Evolutionary conservation across 2,113 vertebrate species (phyloP).

Genomic region (Petrocephalus microphthalmus): DNA sequence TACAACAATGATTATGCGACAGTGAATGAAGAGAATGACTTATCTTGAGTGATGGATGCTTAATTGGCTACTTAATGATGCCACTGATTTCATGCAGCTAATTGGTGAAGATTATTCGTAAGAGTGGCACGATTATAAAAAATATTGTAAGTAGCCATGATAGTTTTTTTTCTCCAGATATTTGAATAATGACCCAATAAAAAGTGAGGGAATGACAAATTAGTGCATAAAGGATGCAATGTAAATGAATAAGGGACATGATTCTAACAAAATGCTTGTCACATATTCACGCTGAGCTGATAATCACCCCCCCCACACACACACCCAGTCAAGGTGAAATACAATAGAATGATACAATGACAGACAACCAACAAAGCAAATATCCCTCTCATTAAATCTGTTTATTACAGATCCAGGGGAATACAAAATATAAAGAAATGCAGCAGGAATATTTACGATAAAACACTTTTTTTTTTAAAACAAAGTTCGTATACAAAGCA

Average conservation of each 20-base stretch:
- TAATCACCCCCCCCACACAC: background rate
- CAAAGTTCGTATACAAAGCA: constrained; percentile 14
- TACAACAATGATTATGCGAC: background rate
- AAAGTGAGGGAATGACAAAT: background rate
- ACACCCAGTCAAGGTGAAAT: background rate
- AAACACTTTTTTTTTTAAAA: constrained; percentile 7
- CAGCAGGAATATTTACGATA: background rate
- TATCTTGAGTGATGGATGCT: background rate
- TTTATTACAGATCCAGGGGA: constrained; percentile 18
- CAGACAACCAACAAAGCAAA: background rate
- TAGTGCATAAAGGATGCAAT: background rate
- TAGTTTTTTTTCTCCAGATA: background rate
- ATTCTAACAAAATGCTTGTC: background rate
- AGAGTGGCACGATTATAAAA: background rate
- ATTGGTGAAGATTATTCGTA: background rate
- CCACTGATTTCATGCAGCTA: background rate
- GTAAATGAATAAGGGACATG: background rate
- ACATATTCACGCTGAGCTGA: background rate
- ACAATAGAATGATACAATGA: background rate
- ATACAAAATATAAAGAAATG: constrained; percentile 20
- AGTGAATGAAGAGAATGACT: background rate
- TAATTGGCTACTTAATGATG: background rate
- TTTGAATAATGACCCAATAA: background rate
- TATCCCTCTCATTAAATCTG: background rate
- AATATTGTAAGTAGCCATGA: background rate